Base-by-base conservation (phyloP, 1,140 invertebrate species). In the Chironomus striatipennis region DNA sequence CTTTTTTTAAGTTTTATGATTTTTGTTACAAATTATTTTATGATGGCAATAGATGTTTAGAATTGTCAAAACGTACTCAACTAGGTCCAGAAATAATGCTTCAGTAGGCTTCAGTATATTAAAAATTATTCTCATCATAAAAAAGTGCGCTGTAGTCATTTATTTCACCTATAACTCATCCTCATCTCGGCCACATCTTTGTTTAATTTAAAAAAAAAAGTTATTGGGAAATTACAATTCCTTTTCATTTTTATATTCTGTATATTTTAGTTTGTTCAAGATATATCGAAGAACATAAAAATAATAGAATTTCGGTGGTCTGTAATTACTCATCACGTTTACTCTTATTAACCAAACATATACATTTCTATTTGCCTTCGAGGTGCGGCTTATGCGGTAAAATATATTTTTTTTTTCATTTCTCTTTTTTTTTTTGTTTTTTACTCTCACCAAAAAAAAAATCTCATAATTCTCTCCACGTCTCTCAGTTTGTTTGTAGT, bases 251-350 rank as follows among this genome's bases (percentile, higher is more conserved):
- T 34, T 34, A 34, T n/a, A 57, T 57, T 57, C 12, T 57, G 47
- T 57, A 15, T 9, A 57, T 34, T 34, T 34, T 34, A 34, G 24
- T 34, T 34, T 34, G 24, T 34, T 34, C 2, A 34, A 57, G n/a
- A 57, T 57, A 57, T 12, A 57, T 57, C 15, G n/a, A 57, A 57
- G n/a, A 7, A 57, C n/a, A 57, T n/a, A 57, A 57, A n/a, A 57
- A 57, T 57, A 57, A 57, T 57, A 57, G n/a, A 57, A 57, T 57
- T 57, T 57, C n/a, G 47, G 47, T 57, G 47, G 47, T 57, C 47
- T n/a, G 12, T 34, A 57, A 5, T 12, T n/a, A 57, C 47, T 57
- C n/a, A 57, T 15, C 43, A 15, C 43, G n/a, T 57, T n/a, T n/a
- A 57, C n/a, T 12, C 10, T 34, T 34, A 34, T 34, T 34, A 34